phyloP scores from a whole-genome alignment of 2,888 invertebrate genomes.

The Drosophila eohydei region DNA sequence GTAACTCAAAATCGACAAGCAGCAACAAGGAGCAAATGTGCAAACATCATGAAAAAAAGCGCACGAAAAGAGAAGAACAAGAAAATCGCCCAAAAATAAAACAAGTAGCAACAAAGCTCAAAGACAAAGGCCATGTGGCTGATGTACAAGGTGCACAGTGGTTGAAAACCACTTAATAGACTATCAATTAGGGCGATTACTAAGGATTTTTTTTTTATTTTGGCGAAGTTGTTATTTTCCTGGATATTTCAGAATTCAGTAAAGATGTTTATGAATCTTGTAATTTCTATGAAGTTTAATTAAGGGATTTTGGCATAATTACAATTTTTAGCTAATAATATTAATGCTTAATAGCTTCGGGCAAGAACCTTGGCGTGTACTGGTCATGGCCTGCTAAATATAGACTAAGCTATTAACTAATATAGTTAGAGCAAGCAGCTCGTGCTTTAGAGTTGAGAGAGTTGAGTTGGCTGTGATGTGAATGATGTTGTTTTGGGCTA shows the following conservation, averaged over 20 bases:
- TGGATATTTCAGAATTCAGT: too few species aligned
- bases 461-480: too few species aligned
- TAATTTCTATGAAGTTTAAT: not conserved
- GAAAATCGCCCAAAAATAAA: slow-evolving; percentile 1
- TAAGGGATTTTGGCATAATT: not conserved
- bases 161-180: not conserved
- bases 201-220: too few species aligned
- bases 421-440: not conserved
- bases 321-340: not conserved
- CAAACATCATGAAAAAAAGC: slow-evolving; percentile 73
- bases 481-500: too few species aligned
- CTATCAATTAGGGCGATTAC: not conserved
- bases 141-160: slow-evolving; percentile 9
- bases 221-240: not conserved
- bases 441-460: not conserved
- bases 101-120: slow-evolving; percentile 12
- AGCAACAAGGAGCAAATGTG: slow-evolving; percentile 69
- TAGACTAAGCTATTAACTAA: too few species aligned
- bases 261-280: not conserved
- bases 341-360: too few species aligned
- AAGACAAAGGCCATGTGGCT: slow-evolving; percentile 44
- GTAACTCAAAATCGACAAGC: slow-evolving; percentile 73
- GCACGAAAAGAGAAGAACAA: slow-evolving; percentile 12
- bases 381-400: too few species aligned
- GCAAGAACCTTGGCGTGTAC: not conserved